Base-by-base conservation (phyloP, 2,888 invertebrate genomes). In the Dromius quadrimaculatus region DNA sequence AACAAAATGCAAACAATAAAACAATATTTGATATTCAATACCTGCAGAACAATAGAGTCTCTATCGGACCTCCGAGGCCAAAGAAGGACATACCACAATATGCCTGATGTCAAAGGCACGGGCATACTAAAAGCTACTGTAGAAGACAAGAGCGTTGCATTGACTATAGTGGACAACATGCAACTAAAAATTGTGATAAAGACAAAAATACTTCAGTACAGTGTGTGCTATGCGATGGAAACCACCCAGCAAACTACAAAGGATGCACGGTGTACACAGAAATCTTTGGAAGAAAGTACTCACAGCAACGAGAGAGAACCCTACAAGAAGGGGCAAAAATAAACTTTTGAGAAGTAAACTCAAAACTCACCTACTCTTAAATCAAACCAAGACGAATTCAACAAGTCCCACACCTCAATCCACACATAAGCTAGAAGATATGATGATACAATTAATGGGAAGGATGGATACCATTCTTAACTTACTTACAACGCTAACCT, bases 91-190 rank as follows among this genome's bases (percentile, higher is more conserved):
- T 70, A 41, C 28, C 28, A 34, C 43, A 32, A 63, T 43, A 36
- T 20, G 32, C 36, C 9, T 23, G 73, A 11, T 76, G 76, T 47
- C 77, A 77, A 66, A 9, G 45, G 36, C 76, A 74, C 20, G 75
- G 76, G 0, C 76, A 77, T 57, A 75, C 77, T 0, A 74, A 74
- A 66, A 71, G 65, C 13, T 76, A 76, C 63, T 75, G 75, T 41
- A 72, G 43, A 11, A 34, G 72, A 59, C 59, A 64, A 9, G 72
- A 47, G 47, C 54, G 47, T n/a, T 64, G 64, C 19, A 28, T 23
- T 28, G 17, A 47, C 28, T 64, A 64, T 41, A 71, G 71, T 9
- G 45, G 50, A 11, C 36, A 72, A n/a, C 74, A 75, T 61, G 13
- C 22, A 45, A 75, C 72, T 6, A 28, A n/a, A 2, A 23, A 59